These are phyloP conservation scores for Toxonevra muliebris DNA, from an alignment of 2,888 invertebrate genomes.

Conservation along the genomic window DNA sequence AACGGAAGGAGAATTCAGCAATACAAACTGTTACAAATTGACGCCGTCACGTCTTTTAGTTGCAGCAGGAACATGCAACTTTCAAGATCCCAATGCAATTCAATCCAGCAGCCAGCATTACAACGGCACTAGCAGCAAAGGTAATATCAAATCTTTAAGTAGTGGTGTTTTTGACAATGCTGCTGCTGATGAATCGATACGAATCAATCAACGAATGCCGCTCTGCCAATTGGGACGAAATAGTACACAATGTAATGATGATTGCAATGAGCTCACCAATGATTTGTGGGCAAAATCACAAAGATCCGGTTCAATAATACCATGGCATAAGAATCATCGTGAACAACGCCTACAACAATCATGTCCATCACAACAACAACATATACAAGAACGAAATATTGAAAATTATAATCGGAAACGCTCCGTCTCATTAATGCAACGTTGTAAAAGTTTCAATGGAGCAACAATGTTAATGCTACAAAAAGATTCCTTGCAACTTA, in stretches of 20 bases:
- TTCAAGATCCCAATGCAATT: slow-evolving; percentile 9
- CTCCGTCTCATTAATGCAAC: neutral
- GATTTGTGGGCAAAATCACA: slow-evolving; percentile 31
- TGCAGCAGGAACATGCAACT: slow-evolving; percentile 27
- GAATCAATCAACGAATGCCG: slow-evolving; percentile 15
- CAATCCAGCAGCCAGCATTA: slow-evolving; percentile 13
- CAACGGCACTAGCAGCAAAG: slow-evolving; percentile 6
- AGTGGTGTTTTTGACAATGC: slow-evolving; percentile 3
- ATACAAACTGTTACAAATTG: slow-evolving; percentile 30
- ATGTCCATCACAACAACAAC: neutral
- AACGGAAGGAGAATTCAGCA: slow-evolving; percentile 17
- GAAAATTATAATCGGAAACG: neutral
- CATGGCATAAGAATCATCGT: slow-evolving; percentile 35
- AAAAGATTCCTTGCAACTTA: slow-evolving; percentile 12
- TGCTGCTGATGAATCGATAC: slow-evolving; percentile 7
- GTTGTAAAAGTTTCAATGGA: slow-evolving; percentile 18
- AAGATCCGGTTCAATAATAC: slow-evolving; percentile 35
- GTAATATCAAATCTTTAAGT: slow-evolving; percentile 7
- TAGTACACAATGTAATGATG: slow-evolving; percentile 9
- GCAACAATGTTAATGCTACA: neutral
- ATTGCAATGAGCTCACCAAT: slow-evolving; percentile 23
- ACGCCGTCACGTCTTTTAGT: slow-evolving; percentile 30
- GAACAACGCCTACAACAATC: slow-evolving; percentile 8
- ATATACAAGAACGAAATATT: neutral
- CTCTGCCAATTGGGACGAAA: slow-evolving; percentile 15